Evolutionary conservation across 2,888 invertebrate genomes (phyloP).

Genomic region (Eledona agricola): DNA sequence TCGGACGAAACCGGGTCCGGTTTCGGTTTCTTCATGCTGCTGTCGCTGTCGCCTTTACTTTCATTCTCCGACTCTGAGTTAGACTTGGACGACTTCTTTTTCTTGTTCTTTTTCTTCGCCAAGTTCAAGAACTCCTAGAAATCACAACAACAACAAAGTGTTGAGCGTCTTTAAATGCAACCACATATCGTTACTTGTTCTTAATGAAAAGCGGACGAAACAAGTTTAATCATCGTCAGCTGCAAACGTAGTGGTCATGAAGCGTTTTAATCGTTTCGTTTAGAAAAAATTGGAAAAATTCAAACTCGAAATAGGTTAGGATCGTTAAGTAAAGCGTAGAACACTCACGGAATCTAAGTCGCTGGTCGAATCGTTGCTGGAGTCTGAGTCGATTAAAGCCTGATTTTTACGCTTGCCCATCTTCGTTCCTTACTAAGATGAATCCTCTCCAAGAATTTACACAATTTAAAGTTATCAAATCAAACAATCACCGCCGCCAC

Average conservation of each 20-base stretch:
- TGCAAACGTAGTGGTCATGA: too few species aligned
- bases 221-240: too few species aligned
- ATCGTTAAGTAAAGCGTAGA: constrained; percentile 3
- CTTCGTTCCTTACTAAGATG: constrained; percentile 46
- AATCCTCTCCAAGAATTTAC: constrained; percentile 1
- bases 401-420: constrained; percentile 89
- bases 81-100: constrained; percentile 57
- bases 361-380: constrained; percentile 80
- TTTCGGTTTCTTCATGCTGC: constrained; percentile 54
- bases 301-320: constrained; percentile 28
- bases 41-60: constrained; percentile 48
- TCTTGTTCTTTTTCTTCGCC: constrained; percentile 81
- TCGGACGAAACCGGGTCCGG: constrained; percentile 53
- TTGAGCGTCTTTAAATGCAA: too few species aligned
- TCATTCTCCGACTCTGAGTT: constrained; percentile 61
- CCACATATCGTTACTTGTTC: too few species aligned
- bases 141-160: too few species aligned
- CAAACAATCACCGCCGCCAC: not conserved
- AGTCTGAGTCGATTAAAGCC: constrained; percentile 83
- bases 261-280: too few species aligned
- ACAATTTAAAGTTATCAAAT: not conserved
- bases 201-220: too few species aligned
- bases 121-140: constrained; percentile 80
- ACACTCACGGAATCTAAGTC: constrained; percentile 84
- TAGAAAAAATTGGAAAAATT: too few species aligned